A percentile compares a stretch with the other conserved stretches of the same genome.
Evolutionary conservation across 2,888 invertebrate species (phyloP).

Genomic region (Aphodius granarius): DNA sequence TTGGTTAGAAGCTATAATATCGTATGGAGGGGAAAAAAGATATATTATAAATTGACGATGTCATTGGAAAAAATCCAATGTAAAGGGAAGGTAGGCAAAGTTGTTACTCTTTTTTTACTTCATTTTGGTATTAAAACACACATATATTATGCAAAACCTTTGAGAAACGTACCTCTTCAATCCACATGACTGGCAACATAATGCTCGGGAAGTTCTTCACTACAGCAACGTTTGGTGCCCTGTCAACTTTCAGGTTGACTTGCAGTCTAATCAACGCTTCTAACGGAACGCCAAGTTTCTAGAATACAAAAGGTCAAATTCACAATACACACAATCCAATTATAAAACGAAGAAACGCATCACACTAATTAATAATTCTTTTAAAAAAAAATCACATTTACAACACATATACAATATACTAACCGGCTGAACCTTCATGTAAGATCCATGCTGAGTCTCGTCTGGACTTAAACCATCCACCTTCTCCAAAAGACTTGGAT

Average conservation of each 20-base stretch:
- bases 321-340: too few species aligned
- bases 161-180: conserved; percentile 79
- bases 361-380: too few species aligned
- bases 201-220: conserved; percentile 79
- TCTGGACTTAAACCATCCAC: conserved; percentile 75
- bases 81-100: too few species aligned
- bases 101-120: background rate
- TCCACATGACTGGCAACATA: conserved; percentile 85
- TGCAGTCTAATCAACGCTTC: conserved; percentile 83
- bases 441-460: conserved; percentile 71
- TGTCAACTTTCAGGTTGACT: conserved; percentile 77
- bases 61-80: too few species aligned
- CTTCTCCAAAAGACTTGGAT: conserved; percentile 65
- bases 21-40: too few species aligned
- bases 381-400: too few species aligned
- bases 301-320: conserved; percentile 42
- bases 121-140: background rate
- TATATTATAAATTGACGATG: background rate
- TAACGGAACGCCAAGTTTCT: conserved; percentile 85
- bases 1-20: background rate
- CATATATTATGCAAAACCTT: too few species aligned
- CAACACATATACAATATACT: conserved; percentile 43
- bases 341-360: too few species aligned
- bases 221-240: conserved; percentile 69
- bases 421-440: conserved; percentile 85